phyloP scores from a whole-genome alignment of 2,113 vertebrate genomes.

The Ciconia maguari region DNA sequence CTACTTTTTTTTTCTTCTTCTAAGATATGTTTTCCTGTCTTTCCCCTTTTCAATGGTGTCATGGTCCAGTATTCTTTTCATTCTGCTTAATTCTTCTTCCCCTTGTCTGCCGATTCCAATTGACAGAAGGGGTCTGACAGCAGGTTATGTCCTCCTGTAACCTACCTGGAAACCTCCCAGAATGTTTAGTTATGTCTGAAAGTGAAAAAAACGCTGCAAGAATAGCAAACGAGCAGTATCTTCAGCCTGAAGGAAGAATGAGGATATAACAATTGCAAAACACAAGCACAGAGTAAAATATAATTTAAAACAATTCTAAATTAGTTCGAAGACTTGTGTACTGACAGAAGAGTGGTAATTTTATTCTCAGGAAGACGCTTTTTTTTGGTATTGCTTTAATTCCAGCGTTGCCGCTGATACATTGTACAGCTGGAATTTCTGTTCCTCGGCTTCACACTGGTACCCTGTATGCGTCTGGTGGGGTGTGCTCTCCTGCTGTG shows the following conservation, averaged over 20 bases:
- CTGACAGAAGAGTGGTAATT: not conserved
- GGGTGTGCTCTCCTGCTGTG: not conserved
- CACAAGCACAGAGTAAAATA: not conserved
- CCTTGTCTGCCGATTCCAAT: not conserved
- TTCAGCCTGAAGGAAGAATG: not conserved
- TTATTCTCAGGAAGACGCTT: not conserved
- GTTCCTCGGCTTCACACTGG: not conserved
- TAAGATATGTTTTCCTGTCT: not conserved
- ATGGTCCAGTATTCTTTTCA: not conserved
- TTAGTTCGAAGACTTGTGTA: not conserved
- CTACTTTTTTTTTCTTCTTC: not conserved
- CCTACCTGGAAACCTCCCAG: not conserved
- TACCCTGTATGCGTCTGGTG: rapidly evolving
- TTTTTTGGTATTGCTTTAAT: not conserved
- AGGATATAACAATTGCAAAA: not conserved
- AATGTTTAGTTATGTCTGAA: not conserved
- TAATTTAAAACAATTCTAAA: not conserved
- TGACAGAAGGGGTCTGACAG: not conserved
- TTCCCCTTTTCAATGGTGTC: not conserved
- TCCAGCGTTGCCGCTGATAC: not conserved
- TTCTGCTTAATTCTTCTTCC: not conserved
- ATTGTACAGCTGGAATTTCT: not conserved
- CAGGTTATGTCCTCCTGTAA: not conserved
- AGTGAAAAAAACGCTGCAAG: not conserved
- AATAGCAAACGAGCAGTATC: not conserved